phyloP scores from a whole-genome alignment of 2,113 vertebrate genomes.

The Todiramphus chloris region DNA sequence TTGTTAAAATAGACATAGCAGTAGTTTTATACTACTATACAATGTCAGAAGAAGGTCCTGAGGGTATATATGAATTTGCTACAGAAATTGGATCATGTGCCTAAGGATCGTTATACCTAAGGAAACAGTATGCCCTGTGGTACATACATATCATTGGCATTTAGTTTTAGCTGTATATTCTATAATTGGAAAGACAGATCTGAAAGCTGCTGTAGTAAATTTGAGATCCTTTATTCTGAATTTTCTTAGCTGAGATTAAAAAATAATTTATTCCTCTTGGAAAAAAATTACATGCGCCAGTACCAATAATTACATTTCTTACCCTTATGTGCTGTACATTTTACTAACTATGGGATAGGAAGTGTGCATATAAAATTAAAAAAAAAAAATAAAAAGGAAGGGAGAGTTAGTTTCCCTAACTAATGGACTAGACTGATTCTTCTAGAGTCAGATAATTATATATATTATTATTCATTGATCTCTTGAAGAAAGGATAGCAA shows the following conservation, averaged over 20 bases:
- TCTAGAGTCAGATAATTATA: background rate
- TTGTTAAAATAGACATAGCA: background rate
- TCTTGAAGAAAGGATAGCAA: background rate
- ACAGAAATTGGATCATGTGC: background rate
- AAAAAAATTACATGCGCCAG: background rate
- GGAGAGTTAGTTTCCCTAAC: background rate
- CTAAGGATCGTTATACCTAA: background rate
- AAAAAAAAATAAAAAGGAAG: background rate
- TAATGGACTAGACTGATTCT: background rate
- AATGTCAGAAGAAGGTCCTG: background rate
- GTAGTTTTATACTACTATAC: background rate
- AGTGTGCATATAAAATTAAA: background rate
- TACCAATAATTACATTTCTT: background rate
- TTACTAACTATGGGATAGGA: background rate
- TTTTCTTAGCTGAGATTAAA: background rate
- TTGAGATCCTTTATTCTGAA: background rate
- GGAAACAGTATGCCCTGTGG: background rate
- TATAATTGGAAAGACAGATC: background rate
- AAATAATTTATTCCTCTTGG: background rate
- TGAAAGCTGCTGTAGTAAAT: background rate
- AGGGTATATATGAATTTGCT: background rate
- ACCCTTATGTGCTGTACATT: background rate
- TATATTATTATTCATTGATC: background rate
- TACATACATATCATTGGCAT: background rate
- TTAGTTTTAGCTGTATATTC: background rate